Evolutionary conservation across 92 coral and sea anemone genomes (phyloP).

Genomic region (Blastomussa wellsi): DNA sequence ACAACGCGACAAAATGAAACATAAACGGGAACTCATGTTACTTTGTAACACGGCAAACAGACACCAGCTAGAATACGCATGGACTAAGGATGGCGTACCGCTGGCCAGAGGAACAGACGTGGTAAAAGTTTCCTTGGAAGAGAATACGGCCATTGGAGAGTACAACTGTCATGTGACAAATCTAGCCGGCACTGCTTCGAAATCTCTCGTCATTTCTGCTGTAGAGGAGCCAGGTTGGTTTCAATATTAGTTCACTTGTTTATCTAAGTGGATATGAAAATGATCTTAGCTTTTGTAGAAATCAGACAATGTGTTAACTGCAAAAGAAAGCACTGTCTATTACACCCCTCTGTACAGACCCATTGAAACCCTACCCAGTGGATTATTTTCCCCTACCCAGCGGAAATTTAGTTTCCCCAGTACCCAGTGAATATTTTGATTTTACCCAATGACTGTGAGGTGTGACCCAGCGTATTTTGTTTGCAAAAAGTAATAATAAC

Average conservation of each 20-base stretch:
- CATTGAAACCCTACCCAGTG: no score
- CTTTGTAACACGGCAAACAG: slow-evolving; percentile 31
- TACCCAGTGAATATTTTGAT: no score
- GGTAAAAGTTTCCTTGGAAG: slow-evolving; percentile 8
- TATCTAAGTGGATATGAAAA: not conserved
- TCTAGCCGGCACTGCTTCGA: slow-evolving; percentile 13
- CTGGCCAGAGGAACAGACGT: slow-evolving; percentile 24
- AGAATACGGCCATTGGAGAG: not conserved
- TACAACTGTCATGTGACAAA: slow-evolving; percentile 42
- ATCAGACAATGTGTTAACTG: no score
- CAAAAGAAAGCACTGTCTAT: no score
- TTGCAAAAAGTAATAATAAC: no score
- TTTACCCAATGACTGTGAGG: no score
- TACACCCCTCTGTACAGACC: no score
- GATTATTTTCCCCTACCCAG: no score
- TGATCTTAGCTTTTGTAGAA: no score
- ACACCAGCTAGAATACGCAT: slow-evolving; percentile 28
- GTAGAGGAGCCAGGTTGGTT: slow-evolving; percentile 3
- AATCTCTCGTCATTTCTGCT: slow-evolving; percentile 27
- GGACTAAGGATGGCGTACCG: slow-evolving; percentile 19
- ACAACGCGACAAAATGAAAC: not conserved
- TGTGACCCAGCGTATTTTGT: no score
- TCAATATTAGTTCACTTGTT: not conserved
- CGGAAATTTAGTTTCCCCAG: no score
- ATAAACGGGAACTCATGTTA: not conserved